phyloP scores from a whole-genome alignment of 1,140 invertebrate species.

The Lamellibrachia luymesi region DNA sequence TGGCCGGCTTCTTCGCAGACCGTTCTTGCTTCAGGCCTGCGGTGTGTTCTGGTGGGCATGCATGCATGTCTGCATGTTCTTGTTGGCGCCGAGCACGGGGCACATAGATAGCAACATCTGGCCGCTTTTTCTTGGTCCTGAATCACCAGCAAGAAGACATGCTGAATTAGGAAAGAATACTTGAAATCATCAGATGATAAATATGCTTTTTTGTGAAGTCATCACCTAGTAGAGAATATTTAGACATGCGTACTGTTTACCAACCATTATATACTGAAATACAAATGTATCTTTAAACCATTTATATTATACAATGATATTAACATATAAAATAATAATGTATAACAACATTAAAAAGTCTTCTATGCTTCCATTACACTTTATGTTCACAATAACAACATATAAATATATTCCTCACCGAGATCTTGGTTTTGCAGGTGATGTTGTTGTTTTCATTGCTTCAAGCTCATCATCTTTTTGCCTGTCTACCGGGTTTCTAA shows the following conservation, averaged over 20 bases:
- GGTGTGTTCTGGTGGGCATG: not conserved
- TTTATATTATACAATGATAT: not conserved
- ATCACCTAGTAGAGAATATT: not conserved
- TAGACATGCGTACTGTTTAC: no score
- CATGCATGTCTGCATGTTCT: not conserved
- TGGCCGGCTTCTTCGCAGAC: not conserved
- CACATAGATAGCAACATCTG: slow-evolving; percentile 76
- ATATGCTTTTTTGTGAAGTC: not conserved
- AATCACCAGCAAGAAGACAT: not conserved
- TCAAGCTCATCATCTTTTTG: not conserved
- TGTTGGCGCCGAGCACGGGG: slow-evolving; percentile 66
- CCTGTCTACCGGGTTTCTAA: not conserved
- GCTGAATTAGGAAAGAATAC: not conserved
- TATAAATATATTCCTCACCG: slow-evolving; percentile 6
- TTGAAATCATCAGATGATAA: not conserved
- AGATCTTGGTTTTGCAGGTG: not conserved
- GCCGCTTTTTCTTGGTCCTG: slow-evolving; percentile 58
- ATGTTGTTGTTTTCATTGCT: not conserved
- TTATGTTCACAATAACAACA: not conserved
- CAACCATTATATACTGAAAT: not conserved
- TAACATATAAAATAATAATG: no score
- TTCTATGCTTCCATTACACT: not conserved
- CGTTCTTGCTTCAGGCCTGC: not conserved
- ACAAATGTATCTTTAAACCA: not conserved
- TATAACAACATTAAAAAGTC: no score